These are phyloP conservation scores for Idaea aversata DNA, from an alignment of 2,888 invertebrate species.

Conservation along the genomic window DNA sequence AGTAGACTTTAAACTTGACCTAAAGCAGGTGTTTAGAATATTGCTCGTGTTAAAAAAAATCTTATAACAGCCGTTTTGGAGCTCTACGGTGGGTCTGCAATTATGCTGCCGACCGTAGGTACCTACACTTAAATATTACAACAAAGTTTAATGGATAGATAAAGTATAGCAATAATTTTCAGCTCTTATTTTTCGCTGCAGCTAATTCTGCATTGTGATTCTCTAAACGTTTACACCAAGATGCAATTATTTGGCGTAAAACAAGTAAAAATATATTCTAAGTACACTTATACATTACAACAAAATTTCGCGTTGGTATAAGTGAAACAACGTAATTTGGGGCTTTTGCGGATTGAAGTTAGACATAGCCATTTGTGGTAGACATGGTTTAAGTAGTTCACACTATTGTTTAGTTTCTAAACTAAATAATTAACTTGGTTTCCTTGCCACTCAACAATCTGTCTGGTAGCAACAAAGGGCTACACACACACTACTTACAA, in stretches of 20 bases:
- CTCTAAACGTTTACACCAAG: neutral
- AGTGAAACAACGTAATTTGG: slow-evolving; percentile 37
- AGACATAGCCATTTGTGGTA: neutral
- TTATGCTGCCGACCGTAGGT: too few relatives aligned
- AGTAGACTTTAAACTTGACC: too few relatives aligned
- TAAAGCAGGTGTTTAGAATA: too few relatives aligned
- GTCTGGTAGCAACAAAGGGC: too few relatives aligned
- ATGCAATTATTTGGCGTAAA: neutral
- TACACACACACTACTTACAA: too few relatives aligned
- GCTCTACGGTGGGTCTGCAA: too few relatives aligned
- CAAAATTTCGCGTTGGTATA: slow-evolving; percentile 27
- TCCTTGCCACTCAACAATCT: slow-evolving; percentile 5
- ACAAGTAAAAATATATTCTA: neutral
- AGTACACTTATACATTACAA: neutral
- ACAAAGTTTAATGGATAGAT: too few relatives aligned
- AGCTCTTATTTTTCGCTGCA: too few relatives aligned
- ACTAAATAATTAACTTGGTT: neutral
- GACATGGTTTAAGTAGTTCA: neutral
- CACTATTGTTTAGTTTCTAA: neutral
- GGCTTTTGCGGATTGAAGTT: slow-evolving; percentile 14
- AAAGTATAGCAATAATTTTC: too few relatives aligned
- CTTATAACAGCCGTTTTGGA: too few relatives aligned
- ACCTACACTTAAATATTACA: too few relatives aligned
- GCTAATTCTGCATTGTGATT: neutral
- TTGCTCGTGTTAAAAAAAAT: too few relatives aligned